phyloP scores from a whole-genome alignment of 2,797 vertebrate species.

The Sebastes hubbsi region DNA sequence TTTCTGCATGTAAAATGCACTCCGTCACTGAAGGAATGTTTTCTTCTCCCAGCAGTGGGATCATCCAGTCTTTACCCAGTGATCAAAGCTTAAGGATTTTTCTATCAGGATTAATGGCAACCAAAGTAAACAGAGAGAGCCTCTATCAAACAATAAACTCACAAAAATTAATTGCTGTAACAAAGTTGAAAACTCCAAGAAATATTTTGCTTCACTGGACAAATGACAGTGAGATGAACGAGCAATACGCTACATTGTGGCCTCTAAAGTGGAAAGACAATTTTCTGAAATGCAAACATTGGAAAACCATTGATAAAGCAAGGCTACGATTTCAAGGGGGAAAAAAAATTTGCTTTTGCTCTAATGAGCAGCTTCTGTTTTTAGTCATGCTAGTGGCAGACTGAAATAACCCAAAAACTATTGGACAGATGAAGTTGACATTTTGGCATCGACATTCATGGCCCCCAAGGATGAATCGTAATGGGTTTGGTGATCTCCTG shows the following conservation, averaged over 20 bases:
- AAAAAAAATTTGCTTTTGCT: neutral
- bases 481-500: neutral
- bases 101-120: neutral
- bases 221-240: too few species aligned
- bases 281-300: neutral
- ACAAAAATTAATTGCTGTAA: neutral
- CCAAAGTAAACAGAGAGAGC: neutral
- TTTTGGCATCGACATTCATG: neutral
- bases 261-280: neutral
- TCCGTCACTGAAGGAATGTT: neutral
- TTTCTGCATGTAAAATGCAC: neutral
- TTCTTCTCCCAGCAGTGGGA: neutral
- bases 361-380: neutral
- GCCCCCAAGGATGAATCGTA: neutral
- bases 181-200: neutral
- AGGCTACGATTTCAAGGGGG: neutral
- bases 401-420: neutral
- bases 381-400: neutral
- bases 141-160: neutral
- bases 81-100: neutral
- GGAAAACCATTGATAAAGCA: neutral
- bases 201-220: neutral
- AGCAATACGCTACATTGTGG: neutral
- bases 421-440: neutral
- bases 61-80: neutral